Conservation (phyloP, 1,140 invertebrate species). For the Zaprionus capensis region DNA sequence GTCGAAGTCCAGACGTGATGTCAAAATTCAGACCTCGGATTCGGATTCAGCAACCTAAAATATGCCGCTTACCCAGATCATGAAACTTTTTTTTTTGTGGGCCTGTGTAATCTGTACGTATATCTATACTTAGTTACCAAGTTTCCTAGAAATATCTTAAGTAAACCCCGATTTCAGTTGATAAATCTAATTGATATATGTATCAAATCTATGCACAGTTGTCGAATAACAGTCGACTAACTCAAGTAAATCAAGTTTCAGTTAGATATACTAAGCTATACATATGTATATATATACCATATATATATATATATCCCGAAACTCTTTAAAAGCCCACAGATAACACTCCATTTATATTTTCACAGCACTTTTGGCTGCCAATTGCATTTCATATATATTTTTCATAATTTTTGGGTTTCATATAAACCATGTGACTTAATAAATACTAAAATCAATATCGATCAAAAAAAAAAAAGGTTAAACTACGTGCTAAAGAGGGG, state of each 20-base stretch:
- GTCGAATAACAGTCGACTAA: not conserved
- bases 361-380: constrained; percentile 64
- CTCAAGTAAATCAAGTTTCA: not conserved
- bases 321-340: not conserved
- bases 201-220: not conserved
- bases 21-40: no score
- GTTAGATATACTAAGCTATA: not conserved
- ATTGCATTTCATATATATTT: constrained; percentile 66
- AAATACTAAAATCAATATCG: constrained; percentile 63
- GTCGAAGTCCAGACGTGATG: no score
- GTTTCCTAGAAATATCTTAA: not conserved
- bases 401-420: constrained; percentile 77
- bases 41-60: no score
- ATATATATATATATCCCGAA: no score
- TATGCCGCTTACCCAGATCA: no score
- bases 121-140: no score
- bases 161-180: not conserved
- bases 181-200: not conserved
- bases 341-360: constrained; percentile 37
- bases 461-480: constrained; percentile 58
- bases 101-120: no score
- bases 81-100: no score
- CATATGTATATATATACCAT: no score
- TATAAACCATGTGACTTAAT: constrained; percentile 78
- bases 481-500: constrained; percentile 47